A percentile compares a stretch with the other conserved stretches of the same genome.
Conservation (phyloP, 2,113 vertebrate species). For the Nothobranchius furzeri region DNA sequence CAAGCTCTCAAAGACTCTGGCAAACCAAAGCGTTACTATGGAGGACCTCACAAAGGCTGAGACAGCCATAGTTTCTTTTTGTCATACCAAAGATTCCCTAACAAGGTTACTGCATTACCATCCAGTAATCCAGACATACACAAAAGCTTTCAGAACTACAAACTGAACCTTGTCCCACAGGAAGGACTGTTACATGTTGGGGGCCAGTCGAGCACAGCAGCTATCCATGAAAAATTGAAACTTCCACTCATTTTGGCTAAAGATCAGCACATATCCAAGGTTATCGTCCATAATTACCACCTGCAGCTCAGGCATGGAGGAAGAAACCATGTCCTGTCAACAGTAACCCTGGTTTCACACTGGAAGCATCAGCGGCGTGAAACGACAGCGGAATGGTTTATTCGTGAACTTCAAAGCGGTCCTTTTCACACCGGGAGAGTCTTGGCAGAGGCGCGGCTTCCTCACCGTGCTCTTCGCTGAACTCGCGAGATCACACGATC, state of each 20-base stretch:
- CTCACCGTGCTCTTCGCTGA: no score
- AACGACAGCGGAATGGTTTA: no score
- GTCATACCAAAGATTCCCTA: background rate
- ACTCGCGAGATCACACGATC: no score
- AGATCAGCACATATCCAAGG: background rate
- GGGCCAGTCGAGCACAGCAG: background rate
- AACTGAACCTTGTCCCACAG: background rate
- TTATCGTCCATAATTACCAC: no score
- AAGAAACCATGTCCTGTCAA: no score
- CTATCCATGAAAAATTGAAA: background rate
- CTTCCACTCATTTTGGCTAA: background rate
- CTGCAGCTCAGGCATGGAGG: no score
- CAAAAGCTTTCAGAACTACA: background rate
- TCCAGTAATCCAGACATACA: background rate
- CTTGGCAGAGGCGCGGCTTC: no score
- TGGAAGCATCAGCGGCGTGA: no score
- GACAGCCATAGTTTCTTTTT: constrained; percentile 1
- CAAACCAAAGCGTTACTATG: background rate
- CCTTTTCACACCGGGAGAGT: no score
- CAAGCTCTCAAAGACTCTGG: background rate
- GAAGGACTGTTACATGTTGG: background rate
- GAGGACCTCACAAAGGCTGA: background rate
- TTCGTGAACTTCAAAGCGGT: no score
- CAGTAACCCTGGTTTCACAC: no score
- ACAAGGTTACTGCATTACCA: background rate